Base-by-base conservation (phyloP, 2,797 vertebrate genomes). In the Sebastes alutus region DNA sequence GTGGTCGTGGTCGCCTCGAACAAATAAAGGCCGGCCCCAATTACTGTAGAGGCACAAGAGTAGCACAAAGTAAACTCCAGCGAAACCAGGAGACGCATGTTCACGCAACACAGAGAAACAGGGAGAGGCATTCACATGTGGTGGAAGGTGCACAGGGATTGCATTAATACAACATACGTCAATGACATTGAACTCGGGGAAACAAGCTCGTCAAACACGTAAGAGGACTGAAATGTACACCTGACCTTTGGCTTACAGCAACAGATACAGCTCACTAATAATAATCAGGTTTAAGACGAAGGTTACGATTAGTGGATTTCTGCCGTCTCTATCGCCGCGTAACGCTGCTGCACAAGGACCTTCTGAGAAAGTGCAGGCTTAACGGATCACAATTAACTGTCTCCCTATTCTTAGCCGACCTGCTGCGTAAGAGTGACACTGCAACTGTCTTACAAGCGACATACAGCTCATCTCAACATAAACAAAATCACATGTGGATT, bases 321-420 rank as follows among this genome's bases (percentile, higher is more conserved):
- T 22, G 71, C 64, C 42, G 42, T 14, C 71, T 52, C n/a, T 7
- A 8, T 33, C 61, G 20, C 32, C 58, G 71, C 0, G 58, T 33
- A 72, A 55, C 63, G 60, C 49, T 2, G 16, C 42, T 2, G 16
- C 63, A 27, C 58, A 81, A 25, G 18, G 64, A 42, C 27, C 79
- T 88, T 91, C 89, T 83, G 18, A 73, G 88, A 90, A 90, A 87
- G 86, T 61, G 23, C 30, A 81, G 71, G 91, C 69, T 94, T 93
- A 93, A 85, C 74, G 78, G 87, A 77, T 84, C 65, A 83, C 80
- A 80, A 61, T 77, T 80, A 84, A 90, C 77, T 78, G 82, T 58
- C 68, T 80, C 63, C 30, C 82, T 93, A 88, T 91, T 92, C 82
- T 92, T 89, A 87, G 86, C 46, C 30, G 4, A 25, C 11, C 29